These are phyloP conservation scores for Ophion obscuratus DNA, from an alignment of 2,888 invertebrate genomes.

Conservation along the genomic window DNA sequence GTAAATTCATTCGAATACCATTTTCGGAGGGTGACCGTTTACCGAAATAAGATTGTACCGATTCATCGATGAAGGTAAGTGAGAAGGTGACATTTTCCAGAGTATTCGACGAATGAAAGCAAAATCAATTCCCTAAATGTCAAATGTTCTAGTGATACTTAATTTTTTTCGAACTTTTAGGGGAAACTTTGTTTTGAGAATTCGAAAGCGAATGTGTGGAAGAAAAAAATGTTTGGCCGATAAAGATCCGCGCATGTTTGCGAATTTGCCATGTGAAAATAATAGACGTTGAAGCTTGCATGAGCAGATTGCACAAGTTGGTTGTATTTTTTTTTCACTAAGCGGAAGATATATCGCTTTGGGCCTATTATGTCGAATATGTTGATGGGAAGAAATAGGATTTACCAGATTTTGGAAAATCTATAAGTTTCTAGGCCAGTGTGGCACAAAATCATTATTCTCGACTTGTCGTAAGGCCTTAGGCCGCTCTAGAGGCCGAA, in stretches of 20 bases:
- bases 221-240: too few species aligned
- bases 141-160: not conserved
- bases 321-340: too few species aligned
- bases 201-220: not conserved
- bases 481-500: too few species aligned
- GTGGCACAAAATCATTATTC: too few species aligned
- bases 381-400: too few species aligned
- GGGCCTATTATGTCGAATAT: too few species aligned
- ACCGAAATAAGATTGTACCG: not conserved
- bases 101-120: not conserved
- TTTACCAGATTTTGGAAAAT: too few species aligned
- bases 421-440: too few species aligned
- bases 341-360: too few species aligned
- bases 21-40: not conserved
- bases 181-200: not conserved
- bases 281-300: too few species aligned
- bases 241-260: not conserved
- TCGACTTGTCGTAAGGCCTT: too few species aligned
- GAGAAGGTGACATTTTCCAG: not conserved
- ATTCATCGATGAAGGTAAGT: conserved; percentile 41
- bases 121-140: not conserved
- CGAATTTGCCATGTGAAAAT: not conserved
- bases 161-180: not conserved
- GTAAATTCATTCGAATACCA: not conserved
- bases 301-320: too few species aligned